Evolutionary conservation across 2,888 invertebrate species (phyloP).

Genomic region (Machimus atricapillus): DNA sequence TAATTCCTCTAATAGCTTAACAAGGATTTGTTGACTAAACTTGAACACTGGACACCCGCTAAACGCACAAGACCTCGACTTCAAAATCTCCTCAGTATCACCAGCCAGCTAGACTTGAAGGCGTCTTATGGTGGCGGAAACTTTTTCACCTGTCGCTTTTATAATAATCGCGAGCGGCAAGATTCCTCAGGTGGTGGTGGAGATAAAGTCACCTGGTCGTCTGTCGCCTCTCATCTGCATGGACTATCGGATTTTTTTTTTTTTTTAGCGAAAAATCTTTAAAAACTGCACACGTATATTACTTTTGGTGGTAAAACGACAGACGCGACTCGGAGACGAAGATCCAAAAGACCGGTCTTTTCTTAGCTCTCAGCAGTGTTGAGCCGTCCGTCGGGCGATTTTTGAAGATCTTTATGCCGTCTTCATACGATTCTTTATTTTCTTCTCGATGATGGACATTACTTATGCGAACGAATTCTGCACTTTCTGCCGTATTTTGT

Average conservation of each 20-base stretch:
- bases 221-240: neutral
- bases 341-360: slow-evolving; percentile 20
- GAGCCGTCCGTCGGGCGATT: neutral
- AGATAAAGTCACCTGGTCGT: slow-evolving; percentile 11
- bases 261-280: slow-evolving; percentile 22
- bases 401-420: neutral
- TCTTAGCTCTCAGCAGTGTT: neutral
- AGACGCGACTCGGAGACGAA: neutral
- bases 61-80: slow-evolving; percentile 54
- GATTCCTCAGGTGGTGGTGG: slow-evolving; percentile 39
- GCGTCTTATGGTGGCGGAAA: slow-evolving; percentile 62
- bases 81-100: slow-evolving; percentile 48
- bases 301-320: slow-evolving; percentile 1
- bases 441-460: neutral
- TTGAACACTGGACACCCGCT: neutral
- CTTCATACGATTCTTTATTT: neutral
- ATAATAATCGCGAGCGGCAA: slow-evolving; percentile 51
- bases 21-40: slow-evolving; percentile 26
- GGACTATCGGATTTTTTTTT: neutral
- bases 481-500: neutral
- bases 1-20: slow-evolving; percentile 16
- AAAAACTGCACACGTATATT: slow-evolving; percentile 25
- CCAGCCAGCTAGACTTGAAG: slow-evolving; percentile 62
- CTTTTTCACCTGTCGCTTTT: slow-evolving; percentile 57
- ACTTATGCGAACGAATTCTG: neutral